These are phyloP conservation scores for Melangyna quadrimaculata DNA, from an alignment of 2,888 invertebrate genomes.

Conservation along the genomic window DNA sequence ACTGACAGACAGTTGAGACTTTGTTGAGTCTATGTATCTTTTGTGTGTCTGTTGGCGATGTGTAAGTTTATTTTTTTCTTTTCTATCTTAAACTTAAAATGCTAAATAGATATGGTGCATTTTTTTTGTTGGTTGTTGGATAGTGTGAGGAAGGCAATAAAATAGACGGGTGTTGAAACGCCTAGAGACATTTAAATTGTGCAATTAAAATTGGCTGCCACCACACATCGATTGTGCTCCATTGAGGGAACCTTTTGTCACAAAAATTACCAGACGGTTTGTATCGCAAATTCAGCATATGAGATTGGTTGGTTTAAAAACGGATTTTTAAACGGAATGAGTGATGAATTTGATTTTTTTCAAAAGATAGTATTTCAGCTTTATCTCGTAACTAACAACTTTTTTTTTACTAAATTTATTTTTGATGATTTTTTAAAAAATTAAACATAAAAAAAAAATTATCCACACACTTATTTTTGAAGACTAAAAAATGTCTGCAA, in stretches of 20 bases:
- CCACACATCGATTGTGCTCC: not conserved
- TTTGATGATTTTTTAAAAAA: too few species aligned
- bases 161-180: slow-evolving; percentile 58
- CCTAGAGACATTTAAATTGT: slow-evolving; percentile 57
- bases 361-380: not conserved
- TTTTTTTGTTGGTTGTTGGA: too few species aligned
- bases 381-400: too few species aligned
- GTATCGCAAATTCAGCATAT: not conserved
- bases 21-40: slow-evolving; percentile 14
- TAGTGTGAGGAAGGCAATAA: slow-evolving; percentile 43
- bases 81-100: slow-evolving; percentile 11
- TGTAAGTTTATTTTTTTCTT: not conserved
- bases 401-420: too few species aligned
- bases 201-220: slow-evolving; percentile 37
- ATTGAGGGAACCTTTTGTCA: not conserved
- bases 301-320: not conserved
- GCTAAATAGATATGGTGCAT: slow-evolving; percentile 65
- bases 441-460: too few species aligned
- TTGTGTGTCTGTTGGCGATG: slow-evolving; percentile 28
- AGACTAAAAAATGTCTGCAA: too few species aligned
- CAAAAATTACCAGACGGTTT: not conserved
- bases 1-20: slow-evolving; percentile 58
- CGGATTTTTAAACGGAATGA: not conserved
- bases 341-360: not conserved
- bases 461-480: too few species aligned